Conservation (phyloP, 1,140 invertebrate genomes). For the Sinonovacula constricta region DNA sequence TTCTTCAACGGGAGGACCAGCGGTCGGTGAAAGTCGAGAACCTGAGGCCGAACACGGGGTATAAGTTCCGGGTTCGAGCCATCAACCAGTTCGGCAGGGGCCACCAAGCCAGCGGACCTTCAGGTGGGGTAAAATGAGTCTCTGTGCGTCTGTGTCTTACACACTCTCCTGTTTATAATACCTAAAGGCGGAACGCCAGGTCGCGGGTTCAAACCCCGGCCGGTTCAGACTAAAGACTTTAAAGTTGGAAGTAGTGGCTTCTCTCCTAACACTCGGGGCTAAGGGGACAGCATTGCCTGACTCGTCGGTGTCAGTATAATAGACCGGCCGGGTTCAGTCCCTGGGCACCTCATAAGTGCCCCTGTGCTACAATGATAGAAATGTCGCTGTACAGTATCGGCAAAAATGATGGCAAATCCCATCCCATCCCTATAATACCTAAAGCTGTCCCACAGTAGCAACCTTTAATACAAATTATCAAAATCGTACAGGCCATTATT, state of each 20-base stretch:
- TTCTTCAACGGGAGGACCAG: slow-evolving; percentile 22
- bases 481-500: neutral
- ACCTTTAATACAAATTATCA: neutral
- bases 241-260: too few relatives aligned
- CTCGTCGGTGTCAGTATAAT: too few relatives aligned
- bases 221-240: too few relatives aligned
- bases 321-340: too few relatives aligned
- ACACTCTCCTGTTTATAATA: neutral
- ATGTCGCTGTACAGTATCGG: too few relatives aligned
- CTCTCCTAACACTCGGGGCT: too few relatives aligned
- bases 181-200: neutral
- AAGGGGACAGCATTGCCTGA: too few relatives aligned
- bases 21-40: slow-evolving; percentile 49
- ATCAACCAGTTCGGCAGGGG: slow-evolving; percentile 89
- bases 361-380: too few relatives aligned
- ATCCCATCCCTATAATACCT: neutral
- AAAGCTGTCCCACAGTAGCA: neutral
- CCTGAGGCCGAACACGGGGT: slow-evolving; percentile 91
- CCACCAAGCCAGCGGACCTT: slow-evolving; percentile 75
- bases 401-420: too few relatives aligned
- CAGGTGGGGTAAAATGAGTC: slow-evolving; percentile 65
- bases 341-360: too few relatives aligned
- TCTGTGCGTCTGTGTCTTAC: neutral
- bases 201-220: neutral
- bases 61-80: slow-evolving; percentile 93